Evolutionary conservation across 2,797 vertebrate species (phyloP).

Genomic region (Pempheris klunzingeri): DNA sequence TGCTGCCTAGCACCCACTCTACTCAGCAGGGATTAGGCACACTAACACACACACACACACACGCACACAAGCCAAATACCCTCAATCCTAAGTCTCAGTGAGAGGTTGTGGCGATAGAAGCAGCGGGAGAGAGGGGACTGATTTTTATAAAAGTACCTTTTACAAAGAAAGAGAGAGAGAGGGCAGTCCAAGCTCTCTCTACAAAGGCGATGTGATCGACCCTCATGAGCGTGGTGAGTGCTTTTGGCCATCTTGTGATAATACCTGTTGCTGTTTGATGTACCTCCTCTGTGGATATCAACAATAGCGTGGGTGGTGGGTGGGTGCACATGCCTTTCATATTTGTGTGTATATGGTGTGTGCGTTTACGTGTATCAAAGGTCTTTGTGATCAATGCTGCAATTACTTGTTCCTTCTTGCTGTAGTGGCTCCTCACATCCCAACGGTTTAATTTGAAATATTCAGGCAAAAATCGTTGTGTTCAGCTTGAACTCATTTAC

Average conservation of each 20-base stretch:
- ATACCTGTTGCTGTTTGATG: conserved; percentile 62
- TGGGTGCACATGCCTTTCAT: conserved; percentile 25
- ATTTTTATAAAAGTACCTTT: conserved; percentile 31
- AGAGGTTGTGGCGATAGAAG: conserved; percentile 48
- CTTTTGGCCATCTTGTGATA: conserved; percentile 49
- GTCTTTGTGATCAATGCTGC: conserved; percentile 45
- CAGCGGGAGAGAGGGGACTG: conserved; percentile 46
- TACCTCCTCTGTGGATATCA: conserved; percentile 33
- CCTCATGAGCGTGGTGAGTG: conserved; percentile 77
- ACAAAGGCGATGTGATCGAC: conserved; percentile 56
- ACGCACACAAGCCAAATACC: conserved; percentile 50
- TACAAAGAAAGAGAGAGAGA: conserved; percentile 32
- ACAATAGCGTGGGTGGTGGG: conserved; percentile 31
- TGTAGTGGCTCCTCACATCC: not conserved
- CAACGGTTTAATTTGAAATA: conserved; percentile 27
- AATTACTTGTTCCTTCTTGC: conserved; percentile 48
- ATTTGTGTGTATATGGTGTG: conserved; percentile 4
- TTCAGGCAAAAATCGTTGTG: conserved; percentile 14
- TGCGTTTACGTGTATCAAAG: conserved; percentile 32
- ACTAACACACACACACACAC: conserved; percentile 52
- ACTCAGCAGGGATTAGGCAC: conserved; percentile 82
- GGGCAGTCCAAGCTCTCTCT: conserved; percentile 12
- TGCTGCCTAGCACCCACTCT: conserved; percentile 84
- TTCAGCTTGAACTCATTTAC: conserved; percentile 31
- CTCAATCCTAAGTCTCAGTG: conserved; percentile 51